A percentile compares a stretch with the other conserved stretches of the same genome.
phyloP scores from a whole-genome alignment of 2,113 vertebrate genomes.

The Propithecus coquereli region DNA sequence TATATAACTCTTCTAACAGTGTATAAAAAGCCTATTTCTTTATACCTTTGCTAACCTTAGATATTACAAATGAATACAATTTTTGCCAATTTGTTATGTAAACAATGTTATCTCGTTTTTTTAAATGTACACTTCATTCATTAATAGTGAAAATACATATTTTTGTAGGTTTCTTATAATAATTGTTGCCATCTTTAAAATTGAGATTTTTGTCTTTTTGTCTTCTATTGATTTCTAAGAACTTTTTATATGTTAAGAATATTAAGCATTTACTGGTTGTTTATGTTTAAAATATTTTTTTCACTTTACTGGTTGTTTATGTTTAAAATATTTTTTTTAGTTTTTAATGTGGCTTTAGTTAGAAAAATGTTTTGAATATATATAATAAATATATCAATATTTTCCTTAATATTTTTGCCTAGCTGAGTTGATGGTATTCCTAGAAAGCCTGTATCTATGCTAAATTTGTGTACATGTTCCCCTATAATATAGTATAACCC shows the following conservation, averaged over 20 bases:
- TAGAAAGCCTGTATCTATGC: not conserved
- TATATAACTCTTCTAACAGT: not conserved
- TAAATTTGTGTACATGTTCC: not conserved
- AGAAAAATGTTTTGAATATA: conserved; percentile 13
- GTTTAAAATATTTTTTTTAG: not conserved
- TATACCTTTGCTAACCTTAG: not conserved
- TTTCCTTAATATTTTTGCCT: not conserved
- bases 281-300: conserved; percentile 7
- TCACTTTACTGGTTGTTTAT: not conserved
- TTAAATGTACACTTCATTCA: not conserved
- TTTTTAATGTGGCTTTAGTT: not conserved
- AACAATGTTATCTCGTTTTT: not conserved
- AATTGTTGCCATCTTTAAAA: not conserved
- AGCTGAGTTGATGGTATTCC: not conserved
- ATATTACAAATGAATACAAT: not conserved
- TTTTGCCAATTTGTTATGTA: not conserved
- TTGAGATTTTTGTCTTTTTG: not conserved
- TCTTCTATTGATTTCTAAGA: conserved; percentile 1
- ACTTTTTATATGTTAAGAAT: not conserved
- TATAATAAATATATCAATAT: not conserved
- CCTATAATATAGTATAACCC: not conserved
- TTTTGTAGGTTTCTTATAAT: not conserved
- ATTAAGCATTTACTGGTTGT: not conserved
- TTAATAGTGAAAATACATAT: not conserved
- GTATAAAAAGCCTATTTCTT: not conserved